phyloP scores from a whole-genome alignment of 2,113 vertebrate genomes.

The Numida meleagris region DNA sequence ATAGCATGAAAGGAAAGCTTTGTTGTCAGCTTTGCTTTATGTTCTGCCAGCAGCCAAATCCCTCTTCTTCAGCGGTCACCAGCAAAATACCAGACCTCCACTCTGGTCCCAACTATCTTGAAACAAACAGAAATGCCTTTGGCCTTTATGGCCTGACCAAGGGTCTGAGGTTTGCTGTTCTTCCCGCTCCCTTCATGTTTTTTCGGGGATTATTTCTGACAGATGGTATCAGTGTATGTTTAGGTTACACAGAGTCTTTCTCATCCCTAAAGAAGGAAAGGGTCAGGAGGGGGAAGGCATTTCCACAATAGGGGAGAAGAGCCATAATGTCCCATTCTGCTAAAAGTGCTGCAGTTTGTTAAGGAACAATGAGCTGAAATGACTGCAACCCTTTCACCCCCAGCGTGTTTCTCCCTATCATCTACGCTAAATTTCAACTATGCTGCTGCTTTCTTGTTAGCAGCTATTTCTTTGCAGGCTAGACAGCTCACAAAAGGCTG shows the following conservation, averaged over 20 bases:
- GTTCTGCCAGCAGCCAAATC: constrained; percentile 82
- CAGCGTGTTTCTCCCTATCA: not conserved
- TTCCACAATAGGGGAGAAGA: not conserved
- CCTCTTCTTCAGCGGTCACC: constrained; percentile 75
- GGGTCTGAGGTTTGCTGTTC: constrained; percentile 48
- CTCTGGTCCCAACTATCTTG: constrained; percentile 63
- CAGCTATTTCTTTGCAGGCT: not conserved
- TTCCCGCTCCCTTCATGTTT: not conserved
- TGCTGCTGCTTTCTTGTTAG: not conserved
- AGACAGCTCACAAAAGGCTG: constrained; percentile 26
- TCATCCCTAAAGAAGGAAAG: not conserved
- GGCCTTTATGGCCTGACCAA: constrained; percentile 62
- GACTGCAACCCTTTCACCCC: constrained; percentile 33
- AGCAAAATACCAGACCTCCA: constrained; percentile 77
- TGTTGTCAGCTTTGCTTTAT: constrained; percentile 85
- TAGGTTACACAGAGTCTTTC: not conserved
- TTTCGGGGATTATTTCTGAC: constrained; percentile 54
- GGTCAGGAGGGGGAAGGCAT: not conserved
- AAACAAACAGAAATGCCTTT: constrained; percentile 75
- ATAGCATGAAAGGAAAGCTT: constrained; percentile 85
- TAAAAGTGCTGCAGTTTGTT: constrained; percentile 23
- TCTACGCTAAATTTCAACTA: not conserved
- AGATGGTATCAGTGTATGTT: constrained; percentile 43
- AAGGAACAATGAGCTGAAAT: not conserved
- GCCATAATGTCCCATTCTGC: not conserved